These are phyloP conservation scores for Steinernema hermaphroditum DNA, from an alignment of 2,888 invertebrate species.

Conservation along the genomic window DNA sequence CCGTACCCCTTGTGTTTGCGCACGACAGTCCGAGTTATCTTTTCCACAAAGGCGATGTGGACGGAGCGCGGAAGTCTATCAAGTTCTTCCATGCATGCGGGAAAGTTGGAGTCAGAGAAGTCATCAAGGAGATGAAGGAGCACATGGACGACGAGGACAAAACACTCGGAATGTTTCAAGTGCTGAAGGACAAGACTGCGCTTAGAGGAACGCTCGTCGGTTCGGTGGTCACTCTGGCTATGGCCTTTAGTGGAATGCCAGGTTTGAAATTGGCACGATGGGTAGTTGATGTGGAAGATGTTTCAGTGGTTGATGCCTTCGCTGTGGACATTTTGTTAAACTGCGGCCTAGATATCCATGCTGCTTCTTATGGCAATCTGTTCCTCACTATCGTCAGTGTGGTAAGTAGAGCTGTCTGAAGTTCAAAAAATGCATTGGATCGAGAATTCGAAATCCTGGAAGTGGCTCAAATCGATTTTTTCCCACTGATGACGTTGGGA, in stretches of 20 bases:
- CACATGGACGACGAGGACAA: constrained; percentile 32
- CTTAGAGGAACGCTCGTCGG: constrained; percentile 46
- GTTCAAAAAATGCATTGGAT: background rate
- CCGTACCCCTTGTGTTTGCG: constrained; percentile 35
- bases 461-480: background rate
- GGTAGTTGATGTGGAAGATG: constrained; percentile 1
- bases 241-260: constrained; percentile 58
- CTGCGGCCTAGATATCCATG: constrained; percentile 47
- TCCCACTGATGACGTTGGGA: background rate
- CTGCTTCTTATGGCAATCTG: constrained; percentile 56
- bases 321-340: constrained; percentile 57
- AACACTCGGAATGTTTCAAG: constrained; percentile 35
- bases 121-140: constrained; percentile 24
- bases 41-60: constrained; percentile 39
- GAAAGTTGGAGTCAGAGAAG: constrained; percentile 2
- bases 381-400: constrained; percentile 50
- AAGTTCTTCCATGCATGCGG: constrained; percentile 48
- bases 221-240: constrained; percentile 45
- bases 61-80: constrained; percentile 46
- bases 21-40: constrained; percentile 55
- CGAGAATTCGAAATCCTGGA: background rate
- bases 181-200: constrained; percentile 30
- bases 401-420: constrained; percentile 36
- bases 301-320: constrained; percentile 56
- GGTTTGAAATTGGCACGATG: constrained; percentile 33